Percentiles rank a stretch among this genome's conserved stretches.
These are phyloP conservation scores for Esperia sulphurella DNA, from an alignment of 2,888 invertebrate genomes.

Conservation along the genomic window DNA sequence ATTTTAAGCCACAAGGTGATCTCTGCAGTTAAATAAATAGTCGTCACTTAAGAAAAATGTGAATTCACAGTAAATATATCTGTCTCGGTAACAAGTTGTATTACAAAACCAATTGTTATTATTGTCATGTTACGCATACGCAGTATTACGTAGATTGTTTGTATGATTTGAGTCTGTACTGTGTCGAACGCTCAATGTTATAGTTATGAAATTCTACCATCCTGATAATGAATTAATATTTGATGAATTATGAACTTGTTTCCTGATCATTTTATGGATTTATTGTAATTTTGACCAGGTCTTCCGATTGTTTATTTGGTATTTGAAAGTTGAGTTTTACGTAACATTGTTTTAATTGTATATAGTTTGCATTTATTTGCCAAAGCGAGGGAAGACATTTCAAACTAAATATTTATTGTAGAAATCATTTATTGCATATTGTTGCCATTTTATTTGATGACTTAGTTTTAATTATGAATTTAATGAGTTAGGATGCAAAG, in stretches of 20 bases:
- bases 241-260: conserved; percentile 8
- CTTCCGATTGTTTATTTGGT: conserved; percentile 16
- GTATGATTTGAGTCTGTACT: conserved; percentile 44
- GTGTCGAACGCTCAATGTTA: conserved; percentile 71
- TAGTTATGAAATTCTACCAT: conserved; percentile 28
- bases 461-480: conserved; percentile 19
- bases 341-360: not conserved
- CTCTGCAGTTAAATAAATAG: too few species aligned
- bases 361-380: conserved; percentile 7
- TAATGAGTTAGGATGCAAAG: conserved; percentile 23
- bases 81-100: conserved; percentile 19
- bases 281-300: conserved; percentile 11
- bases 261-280: conserved; percentile 2
- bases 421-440: conserved; percentile 23
- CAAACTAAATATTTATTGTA: conserved; percentile 11
- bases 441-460: conserved; percentile 44
- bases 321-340: not conserved
- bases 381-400: conserved; percentile 8
- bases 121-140: conserved; percentile 40
- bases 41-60: not conserved
- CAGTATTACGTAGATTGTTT: conserved; percentile 61
- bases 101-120: conserved; percentile 33
- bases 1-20: too few species aligned
- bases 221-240: conserved; percentile 6
- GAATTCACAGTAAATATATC: not conserved